Conservation (phyloP, 2,113 vertebrate species). For the Esox niger region DNA sequence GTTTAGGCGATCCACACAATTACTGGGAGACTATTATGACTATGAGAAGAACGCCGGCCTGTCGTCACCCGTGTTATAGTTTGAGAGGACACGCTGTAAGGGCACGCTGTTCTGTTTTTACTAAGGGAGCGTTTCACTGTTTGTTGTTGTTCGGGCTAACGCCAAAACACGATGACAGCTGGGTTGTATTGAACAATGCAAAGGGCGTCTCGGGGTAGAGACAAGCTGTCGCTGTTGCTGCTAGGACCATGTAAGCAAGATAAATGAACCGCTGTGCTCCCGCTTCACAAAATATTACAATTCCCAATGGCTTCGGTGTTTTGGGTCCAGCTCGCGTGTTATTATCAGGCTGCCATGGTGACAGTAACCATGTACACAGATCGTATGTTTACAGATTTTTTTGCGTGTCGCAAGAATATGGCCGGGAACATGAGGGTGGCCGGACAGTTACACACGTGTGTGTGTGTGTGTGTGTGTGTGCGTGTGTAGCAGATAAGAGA, state of each 20-base stretch:
- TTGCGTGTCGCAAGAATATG: constrained; percentile 75
- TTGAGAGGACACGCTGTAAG: constrained; percentile 6
- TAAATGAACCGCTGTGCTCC: too few species aligned
- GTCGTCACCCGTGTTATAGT: too few species aligned
- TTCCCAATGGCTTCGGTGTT: constrained; percentile 81
- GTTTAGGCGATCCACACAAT: too few species aligned
- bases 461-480: constrained; percentile 13
- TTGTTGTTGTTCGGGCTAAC: constrained; percentile 58
- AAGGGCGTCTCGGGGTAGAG: constrained; percentile 24
- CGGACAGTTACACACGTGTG: constrained; percentile 18
- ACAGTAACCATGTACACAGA: constrained; percentile 88
- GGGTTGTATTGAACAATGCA: constrained; percentile 32
- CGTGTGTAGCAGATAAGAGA: not conserved
- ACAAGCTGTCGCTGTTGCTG: constrained; percentile 50
- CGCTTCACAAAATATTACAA: too few species aligned
- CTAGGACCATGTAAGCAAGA: too few species aligned
- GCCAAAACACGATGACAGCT: constrained; percentile 71
- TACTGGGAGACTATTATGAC: too few species aligned
- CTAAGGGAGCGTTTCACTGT: constrained; percentile 32
- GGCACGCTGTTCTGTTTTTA: too few species aligned
- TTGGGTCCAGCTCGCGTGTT: constrained; percentile 76
- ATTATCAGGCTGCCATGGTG: constrained; percentile 90
- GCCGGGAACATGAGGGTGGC: constrained; percentile 52
- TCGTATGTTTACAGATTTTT: constrained; percentile 93
- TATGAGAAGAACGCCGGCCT: too few species aligned